A percentile compares a stretch with the other conserved stretches of the same genome.
Conservation (phyloP, 2,888 invertebrate species). For the Synanthedon formicaeformis region DNA sequence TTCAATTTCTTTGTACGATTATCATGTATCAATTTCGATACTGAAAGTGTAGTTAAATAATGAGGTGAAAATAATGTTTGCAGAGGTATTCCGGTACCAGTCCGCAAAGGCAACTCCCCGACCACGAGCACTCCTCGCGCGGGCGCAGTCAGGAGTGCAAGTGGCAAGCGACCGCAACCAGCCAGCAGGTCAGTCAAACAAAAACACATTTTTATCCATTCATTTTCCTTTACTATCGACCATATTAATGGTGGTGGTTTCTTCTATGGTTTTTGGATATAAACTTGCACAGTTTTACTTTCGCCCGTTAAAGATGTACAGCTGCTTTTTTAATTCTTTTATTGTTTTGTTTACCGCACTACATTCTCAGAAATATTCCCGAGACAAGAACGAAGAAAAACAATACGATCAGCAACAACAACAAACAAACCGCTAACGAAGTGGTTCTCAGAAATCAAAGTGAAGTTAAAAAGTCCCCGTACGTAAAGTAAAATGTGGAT, state of each 20-base stretch:
- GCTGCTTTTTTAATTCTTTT: too few species aligned
- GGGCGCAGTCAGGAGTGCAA: conserved; percentile 16
- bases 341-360: conserved; percentile 20
- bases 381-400: conserved; percentile 41
- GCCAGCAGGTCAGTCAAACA: conserved; percentile 40
- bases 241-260: conserved; percentile 11
- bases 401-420: conserved; percentile 19
- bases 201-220: neutral
- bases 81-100: conserved; percentile 70
- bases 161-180: conserved; percentile 45
- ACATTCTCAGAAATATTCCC: conserved; percentile 43
- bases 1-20: too few species aligned
- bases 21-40: too few species aligned
- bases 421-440: conserved; percentile 21
- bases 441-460: conserved; percentile 34
- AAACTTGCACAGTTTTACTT: conserved; percentile 5
- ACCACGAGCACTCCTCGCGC: conserved; percentile 40
- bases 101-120: conserved; percentile 53
- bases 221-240: neutral
- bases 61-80: neutral
- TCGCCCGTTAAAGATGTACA: neutral
- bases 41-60: too few species aligned
- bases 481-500: conserved; percentile 20
- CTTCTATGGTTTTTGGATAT: conserved; percentile 1
- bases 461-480: conserved; percentile 43